A percentile compares a stretch with the other conserved stretches of the same genome.
These are phyloP conservation scores for Polylopha cassiicola DNA, from an alignment of 2,888 invertebrate species.

Conservation along the genomic window DNA sequence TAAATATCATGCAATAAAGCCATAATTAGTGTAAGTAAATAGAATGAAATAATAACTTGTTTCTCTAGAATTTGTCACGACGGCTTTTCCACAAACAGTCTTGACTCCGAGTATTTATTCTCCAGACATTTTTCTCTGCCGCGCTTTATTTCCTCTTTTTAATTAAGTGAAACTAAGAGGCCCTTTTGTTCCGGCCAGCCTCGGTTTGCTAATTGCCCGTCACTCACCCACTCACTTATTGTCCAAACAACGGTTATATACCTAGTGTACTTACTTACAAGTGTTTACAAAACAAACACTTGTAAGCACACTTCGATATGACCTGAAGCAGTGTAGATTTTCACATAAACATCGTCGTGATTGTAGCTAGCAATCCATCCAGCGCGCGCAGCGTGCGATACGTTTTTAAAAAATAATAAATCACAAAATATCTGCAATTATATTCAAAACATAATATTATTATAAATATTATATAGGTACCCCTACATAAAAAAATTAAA, in stretches of 20 bases:
- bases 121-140: conserved; percentile 45
- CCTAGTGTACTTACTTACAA: conserved; percentile 52
- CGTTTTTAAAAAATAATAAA: too few relatives aligned
- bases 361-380: too few relatives aligned
- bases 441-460: too few relatives aligned
- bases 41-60: too few relatives aligned
- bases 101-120: conserved; percentile 29
- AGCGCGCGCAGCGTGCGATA: too few relatives aligned
- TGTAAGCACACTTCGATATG: not conserved
- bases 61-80: too few relatives aligned
- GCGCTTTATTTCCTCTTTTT: conserved; percentile 51
- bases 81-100: conserved; percentile 11
- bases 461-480: too few relatives aligned
- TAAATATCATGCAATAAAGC: too few relatives aligned
- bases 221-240: conserved; percentile 59
- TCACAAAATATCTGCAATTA: too few relatives aligned
- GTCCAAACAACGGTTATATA: conserved; percentile 56
- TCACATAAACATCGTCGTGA: too few relatives aligned
- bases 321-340: conserved; percentile 2
- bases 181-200: conserved; percentile 51
- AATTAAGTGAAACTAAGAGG: conserved; percentile 69
- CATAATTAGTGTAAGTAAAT: too few relatives aligned
- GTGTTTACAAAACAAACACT: conserved; percentile 37
- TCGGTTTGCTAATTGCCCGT: conserved; percentile 59
- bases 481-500: too few relatives aligned